Conservation (phyloP, 2,797 vertebrate genomes). For the Rachycentron canadum region DNA sequence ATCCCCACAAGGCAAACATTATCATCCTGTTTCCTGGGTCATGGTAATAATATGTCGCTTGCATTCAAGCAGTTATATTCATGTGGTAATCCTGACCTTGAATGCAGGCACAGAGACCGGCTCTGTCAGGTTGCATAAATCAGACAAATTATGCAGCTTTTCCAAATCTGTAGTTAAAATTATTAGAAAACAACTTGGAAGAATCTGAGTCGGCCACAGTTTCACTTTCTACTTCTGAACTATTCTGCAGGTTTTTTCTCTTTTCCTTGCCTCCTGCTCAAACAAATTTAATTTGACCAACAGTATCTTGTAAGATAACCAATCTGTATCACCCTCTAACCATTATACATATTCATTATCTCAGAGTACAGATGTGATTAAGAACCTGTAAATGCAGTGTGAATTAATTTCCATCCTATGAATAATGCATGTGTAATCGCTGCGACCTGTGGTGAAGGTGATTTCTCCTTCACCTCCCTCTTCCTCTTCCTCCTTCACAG, state of each 20-base stretch:
- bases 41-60: constrained; percentile 48
- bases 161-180: constrained; percentile 45
- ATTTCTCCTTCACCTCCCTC: constrained; percentile 68
- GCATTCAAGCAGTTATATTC: constrained; percentile 46
- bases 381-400: constrained; percentile 82
- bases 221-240: constrained; percentile 38
- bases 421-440: constrained; percentile 82
- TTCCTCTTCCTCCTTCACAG: constrained; percentile 35
- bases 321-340: constrained; percentile 70
- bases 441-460: constrained; percentile 83
- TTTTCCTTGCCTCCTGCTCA: constrained; percentile 39
- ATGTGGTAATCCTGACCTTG: constrained; percentile 70
- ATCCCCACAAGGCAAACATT: constrained; percentile 46
- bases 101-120: constrained; percentile 38
- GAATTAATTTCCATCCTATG: constrained; percentile 82
- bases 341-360: constrained; percentile 83
- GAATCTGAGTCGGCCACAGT: constrained; percentile 28
- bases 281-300: constrained; percentile 65
- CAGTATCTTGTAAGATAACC: constrained; percentile 67
- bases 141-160: constrained; percentile 44
- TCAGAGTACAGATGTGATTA: constrained; percentile 83
- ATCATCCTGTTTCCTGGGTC: constrained; percentile 43
- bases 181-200: constrained; percentile 27
- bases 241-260: constrained; percentile 13
- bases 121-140: constrained; percentile 49